phyloP scores from a whole-genome alignment of 1,140 invertebrate genomes.

The Batillaria attramentaria region DNA sequence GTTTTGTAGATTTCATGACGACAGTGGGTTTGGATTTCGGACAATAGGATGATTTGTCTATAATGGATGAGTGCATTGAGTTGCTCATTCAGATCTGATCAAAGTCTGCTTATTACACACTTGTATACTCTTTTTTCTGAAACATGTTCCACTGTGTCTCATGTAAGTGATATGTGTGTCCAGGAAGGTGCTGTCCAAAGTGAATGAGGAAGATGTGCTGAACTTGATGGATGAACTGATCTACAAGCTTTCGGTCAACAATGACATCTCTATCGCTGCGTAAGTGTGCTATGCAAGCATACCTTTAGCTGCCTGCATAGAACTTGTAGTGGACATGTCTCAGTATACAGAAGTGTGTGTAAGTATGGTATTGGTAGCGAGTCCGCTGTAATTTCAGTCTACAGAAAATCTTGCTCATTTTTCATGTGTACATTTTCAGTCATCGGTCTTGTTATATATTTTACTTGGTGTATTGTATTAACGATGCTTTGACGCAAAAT shows the following conservation, averaged over 20 bases:
- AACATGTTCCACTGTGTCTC: too few species aligned
- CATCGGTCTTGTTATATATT: neutral
- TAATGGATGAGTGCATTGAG: too few species aligned
- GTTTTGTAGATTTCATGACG: too few species aligned
- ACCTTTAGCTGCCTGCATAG: neutral
- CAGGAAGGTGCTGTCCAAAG: conserved; percentile 48
- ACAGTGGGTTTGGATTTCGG: too few species aligned
- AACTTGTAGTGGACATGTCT: neutral
- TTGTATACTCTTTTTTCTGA: too few species aligned
- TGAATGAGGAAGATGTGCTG: conserved; percentile 52
- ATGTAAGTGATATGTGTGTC: too few species aligned
- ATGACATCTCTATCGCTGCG: conserved; percentile 59
- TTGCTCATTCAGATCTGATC: too few species aligned
- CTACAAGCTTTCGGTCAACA: conserved; percentile 67
- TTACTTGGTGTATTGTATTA: neutral
- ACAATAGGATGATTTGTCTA: too few species aligned
- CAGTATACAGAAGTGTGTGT: neutral
- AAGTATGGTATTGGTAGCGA: neutral
- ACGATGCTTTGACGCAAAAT: too few species aligned
- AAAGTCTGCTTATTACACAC: too few species aligned
- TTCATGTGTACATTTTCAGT: neutral
- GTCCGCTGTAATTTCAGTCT: neutral
- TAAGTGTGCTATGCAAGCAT: conserved; percentile 45
- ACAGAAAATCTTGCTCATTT: neutral
- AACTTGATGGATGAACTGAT: conserved; percentile 68